Conservation (phyloP, 2,888 invertebrate genomes). For the Baronia brevicornis region DNA sequence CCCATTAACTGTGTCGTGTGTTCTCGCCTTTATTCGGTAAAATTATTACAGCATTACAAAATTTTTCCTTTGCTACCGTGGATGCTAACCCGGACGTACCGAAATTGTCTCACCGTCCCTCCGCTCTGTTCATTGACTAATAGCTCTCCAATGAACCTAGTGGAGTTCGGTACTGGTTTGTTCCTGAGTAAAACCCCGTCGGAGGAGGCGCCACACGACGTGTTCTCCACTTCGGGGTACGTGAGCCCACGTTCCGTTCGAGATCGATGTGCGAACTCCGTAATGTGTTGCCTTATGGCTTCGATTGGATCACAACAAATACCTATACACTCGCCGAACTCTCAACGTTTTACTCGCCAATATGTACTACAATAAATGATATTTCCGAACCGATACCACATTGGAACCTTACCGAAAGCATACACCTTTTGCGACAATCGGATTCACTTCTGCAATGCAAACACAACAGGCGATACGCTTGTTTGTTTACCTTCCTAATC, state of each 20-base stretch:
- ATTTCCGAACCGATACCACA: no score
- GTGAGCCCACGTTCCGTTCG: conserved; percentile 55
- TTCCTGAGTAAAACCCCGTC: conserved; percentile 94
- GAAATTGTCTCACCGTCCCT: conserved; percentile 27
- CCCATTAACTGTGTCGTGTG: conserved; percentile 5
- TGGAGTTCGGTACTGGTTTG: conserved; percentile 96
- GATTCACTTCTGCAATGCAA: no score
- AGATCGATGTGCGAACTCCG: conserved; percentile 53
- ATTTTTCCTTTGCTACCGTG: conserved; percentile 69
- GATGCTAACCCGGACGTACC: conserved; percentile 58
- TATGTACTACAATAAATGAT: conserved; percentile 2
- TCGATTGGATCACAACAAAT: conserved; percentile 25
- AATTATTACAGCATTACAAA: conserved; percentile 49
- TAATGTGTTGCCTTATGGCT: conserved; percentile 47
- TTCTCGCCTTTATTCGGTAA: conserved; percentile 12
- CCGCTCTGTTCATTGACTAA: conserved; percentile 48
- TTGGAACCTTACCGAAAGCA: no score
- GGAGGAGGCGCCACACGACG: conserved; percentile 87
- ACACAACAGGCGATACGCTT: no score
- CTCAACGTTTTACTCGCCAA: conserved; percentile 12
- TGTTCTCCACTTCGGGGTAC: conserved; percentile 77
- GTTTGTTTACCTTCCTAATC: no score
- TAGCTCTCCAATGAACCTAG: conserved; percentile 95
- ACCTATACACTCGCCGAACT: conserved; percentile 13
- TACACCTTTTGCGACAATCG: no score